phyloP scores from a whole-genome alignment of 2,888 invertebrate genomes.

The Adelphocoris suturalis region DNA sequence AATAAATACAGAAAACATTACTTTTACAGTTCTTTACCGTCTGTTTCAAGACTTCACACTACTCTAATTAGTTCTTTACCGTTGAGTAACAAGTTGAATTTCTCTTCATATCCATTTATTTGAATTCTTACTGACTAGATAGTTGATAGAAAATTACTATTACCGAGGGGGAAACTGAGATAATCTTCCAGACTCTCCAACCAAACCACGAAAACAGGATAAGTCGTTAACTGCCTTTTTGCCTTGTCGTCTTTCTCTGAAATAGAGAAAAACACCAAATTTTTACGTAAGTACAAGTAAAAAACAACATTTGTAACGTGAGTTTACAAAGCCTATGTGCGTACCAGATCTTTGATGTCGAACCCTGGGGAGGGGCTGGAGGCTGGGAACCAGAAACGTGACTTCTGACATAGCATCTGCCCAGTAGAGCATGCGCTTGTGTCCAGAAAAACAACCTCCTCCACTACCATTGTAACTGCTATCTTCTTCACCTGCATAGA shows the following conservation, averaged over 20 bases:
- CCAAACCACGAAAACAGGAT: conserved; percentile 95
- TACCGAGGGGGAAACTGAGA: conserved; percentile 91
- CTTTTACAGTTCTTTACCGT: too few species aligned
- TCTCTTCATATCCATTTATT: too few species aligned
- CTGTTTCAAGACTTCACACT: too few species aligned
- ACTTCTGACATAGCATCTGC: conserved; percentile 96
- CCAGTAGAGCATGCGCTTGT: conserved; percentile 94
- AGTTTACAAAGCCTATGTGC: background rate
- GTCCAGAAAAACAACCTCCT: conserved; percentile 90
- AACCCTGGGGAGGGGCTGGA: conserved; percentile 69
- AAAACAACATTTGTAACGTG: too few species aligned
- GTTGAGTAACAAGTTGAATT: too few species aligned
- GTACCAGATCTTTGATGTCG: conserved; percentile 72
- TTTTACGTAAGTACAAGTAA: background rate
- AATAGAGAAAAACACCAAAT: conserved; percentile 28
- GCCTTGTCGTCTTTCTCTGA: conserved; percentile 72
- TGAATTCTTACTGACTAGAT: too few species aligned
- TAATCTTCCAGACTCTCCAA: conserved; percentile 97
- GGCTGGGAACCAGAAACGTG: conserved; percentile 93
- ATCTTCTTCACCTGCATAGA: conserved; percentile 49
- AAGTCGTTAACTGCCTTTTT: conserved; percentile 72
- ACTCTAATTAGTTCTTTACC: too few species aligned
- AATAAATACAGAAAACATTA: too few species aligned
- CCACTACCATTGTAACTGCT: conserved; percentile 78
- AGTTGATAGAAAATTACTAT: conserved; percentile 76